Conservation (phyloP, 2,888 invertebrate species). For the Carpatolechia fugitivella region DNA sequence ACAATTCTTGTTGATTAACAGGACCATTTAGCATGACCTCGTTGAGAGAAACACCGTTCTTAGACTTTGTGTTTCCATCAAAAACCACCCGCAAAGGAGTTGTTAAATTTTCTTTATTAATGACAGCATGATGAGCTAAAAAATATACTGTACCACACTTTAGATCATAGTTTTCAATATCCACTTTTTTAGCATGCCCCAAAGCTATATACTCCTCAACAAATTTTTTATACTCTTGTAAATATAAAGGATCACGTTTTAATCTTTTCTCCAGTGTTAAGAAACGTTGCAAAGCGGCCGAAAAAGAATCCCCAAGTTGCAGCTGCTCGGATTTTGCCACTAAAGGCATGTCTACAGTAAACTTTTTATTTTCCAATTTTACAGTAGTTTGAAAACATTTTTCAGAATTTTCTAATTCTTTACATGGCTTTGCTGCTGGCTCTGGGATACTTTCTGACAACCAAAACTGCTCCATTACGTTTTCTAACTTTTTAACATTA, state of each 20-base stretch:
- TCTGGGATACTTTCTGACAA: constrained; percentile 21
- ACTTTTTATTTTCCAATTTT: constrained; percentile 4
- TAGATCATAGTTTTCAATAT: constrained; percentile 13
- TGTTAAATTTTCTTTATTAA: background rate
- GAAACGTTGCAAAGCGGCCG: constrained; percentile 21
- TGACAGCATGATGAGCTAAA: constrained; percentile 11
- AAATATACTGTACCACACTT: background rate
- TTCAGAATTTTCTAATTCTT: constrained; percentile 14
- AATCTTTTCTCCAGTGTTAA: constrained; percentile 16
- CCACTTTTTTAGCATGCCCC: constrained; percentile 17
- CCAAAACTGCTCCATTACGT: constrained; percentile 28
- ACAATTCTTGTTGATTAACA: background rate
- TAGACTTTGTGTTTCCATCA: background rate
- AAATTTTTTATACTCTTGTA: constrained; percentile 18
- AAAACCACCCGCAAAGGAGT: constrained; percentile 5
- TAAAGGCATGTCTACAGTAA: constrained; percentile 18
- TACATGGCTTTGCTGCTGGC: background rate
- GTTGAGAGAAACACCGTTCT: background rate
- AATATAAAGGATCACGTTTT: constrained; percentile 9
- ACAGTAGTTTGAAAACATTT: constrained; percentile 11
- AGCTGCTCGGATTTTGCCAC: constrained; percentile 6
- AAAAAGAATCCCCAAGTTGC: constrained; percentile 22
- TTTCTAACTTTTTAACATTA: constrained; percentile 19
- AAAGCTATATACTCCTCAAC: constrained; percentile 19
- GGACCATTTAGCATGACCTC: constrained; percentile 16